phyloP scores from a whole-genome alignment of 2,888 invertebrate genomes.

The Melanchra persicariae region DNA sequence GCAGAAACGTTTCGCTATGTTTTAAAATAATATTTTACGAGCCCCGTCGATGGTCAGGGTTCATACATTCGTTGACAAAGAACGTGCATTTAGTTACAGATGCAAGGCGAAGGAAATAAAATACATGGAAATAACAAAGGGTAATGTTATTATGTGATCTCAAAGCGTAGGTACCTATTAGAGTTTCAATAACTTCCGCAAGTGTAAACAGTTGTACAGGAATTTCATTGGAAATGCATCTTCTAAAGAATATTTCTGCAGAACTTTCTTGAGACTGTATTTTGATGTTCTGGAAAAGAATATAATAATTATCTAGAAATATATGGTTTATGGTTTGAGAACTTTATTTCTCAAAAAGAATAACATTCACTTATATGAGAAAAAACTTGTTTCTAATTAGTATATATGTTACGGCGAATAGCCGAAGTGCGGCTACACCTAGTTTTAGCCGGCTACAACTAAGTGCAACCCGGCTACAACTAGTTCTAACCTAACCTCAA shows the following conservation, averaged over 20 bases:
- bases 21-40: conserved; percentile 76
- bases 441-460: too few species aligned
- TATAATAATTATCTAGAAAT: too few species aligned
- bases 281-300: too few species aligned
- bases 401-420: too few species aligned
- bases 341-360: too few species aligned
- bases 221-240: background rate
- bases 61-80: conserved; percentile 63
- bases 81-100: conserved; percentile 55
- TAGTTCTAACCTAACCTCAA: too few species aligned
- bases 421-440: too few species aligned
- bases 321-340: too few species aligned
- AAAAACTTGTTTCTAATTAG: too few species aligned
- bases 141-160: background rate
- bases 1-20: conserved; percentile 72
- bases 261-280: background rate
- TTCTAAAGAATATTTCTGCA: background rate
- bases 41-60: conserved; percentile 61
- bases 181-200: background rate
- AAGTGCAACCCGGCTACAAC: too few species aligned
- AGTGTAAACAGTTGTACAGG: background rate
- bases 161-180: too few species aligned
- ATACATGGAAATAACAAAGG: conserved; percentile 25
- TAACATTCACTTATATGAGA: too few species aligned
- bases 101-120: conserved; percentile 34